Evolutionary conservation across 2,797 vertebrate species (phyloP), one percentile per base, ranked within the genome.

Genomic region (Myioborus melanocephalus): DNA sequence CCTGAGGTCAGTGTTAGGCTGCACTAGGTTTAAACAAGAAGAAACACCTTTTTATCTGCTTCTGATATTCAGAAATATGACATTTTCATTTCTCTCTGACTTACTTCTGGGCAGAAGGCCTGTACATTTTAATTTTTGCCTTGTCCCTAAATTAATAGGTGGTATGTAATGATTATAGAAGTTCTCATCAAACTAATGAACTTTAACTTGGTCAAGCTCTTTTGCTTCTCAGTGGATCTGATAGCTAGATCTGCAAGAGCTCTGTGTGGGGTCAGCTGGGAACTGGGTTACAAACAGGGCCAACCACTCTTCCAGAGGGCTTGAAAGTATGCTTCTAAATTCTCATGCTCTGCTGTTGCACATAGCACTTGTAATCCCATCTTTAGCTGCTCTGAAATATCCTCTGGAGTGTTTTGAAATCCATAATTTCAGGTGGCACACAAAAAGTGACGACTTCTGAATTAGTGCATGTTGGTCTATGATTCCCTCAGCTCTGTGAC

Each of bases 281-380:
- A 18, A 28, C 9, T 61, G n/a, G 6, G 64, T 72, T 73, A 32
- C 4, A 61, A 47, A 69, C 8, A 10, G 28, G 9, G 5, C 5
- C 39, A 82, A 19, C 4, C 22, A 27, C 6, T 64, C 21, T 32
- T 90, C 30, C 0, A 0, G 68, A 89, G 43, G 16, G 6, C 14
- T 87, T 68, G 23, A 59, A 81, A n/a, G 10, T 12, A 41, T 11
- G 5, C 3, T 37, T 56, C 49, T 37, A 46, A 72, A 50, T 15
- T 53, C 57, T 72, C 35, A 14, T 21, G 6, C 5, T 61, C 30
- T 80, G 24, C 14, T 84, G 2, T 10, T 68, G 34, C 49, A 71
- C 23, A 28, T 0, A 0, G 10, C 8, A 32, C 23, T 4, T 70
- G 20, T 14, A 47, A 16, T 64, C 64, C 55, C 35, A n/a, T 37